Conservation (phyloP, 2,113 vertebrate genomes). For the Dipodomys ordii region DNA sequence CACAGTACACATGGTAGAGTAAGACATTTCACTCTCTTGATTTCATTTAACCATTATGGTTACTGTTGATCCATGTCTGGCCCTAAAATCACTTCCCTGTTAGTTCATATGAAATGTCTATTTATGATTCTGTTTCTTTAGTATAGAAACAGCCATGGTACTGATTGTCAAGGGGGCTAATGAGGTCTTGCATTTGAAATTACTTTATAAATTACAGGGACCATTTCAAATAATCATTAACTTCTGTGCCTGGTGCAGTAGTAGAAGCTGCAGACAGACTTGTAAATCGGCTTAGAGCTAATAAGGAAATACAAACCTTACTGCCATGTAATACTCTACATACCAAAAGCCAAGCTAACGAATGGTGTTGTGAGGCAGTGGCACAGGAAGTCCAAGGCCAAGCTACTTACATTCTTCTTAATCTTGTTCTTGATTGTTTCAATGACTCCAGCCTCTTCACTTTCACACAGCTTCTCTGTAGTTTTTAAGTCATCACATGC, state of each 20-base stretch:
- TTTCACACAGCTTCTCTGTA: slow-evolving; percentile 98
- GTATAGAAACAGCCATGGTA: not conserved
- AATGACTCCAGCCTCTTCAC: slow-evolving; percentile 96
- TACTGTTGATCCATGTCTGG: not conserved
- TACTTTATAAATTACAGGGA: not conserved
- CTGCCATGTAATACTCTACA: not conserved
- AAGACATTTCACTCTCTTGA: not conserved
- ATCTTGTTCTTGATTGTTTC: slow-evolving; percentile 99
- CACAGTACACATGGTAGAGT: not conserved
- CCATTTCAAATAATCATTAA: not conserved
- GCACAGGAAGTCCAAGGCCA: not conserved
- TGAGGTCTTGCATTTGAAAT: not conserved
- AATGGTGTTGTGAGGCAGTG: not conserved
- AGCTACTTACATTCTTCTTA: slow-evolving; percentile 95
- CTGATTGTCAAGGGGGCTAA: not conserved
- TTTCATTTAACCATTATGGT: not conserved
- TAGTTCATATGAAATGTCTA: not conserved
- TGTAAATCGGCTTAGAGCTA: not conserved
- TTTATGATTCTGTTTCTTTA: not conserved
- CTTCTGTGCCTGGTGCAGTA: not conserved
- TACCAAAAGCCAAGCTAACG: not conserved
- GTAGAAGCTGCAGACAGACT: not conserved
- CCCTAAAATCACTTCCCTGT: not conserved
- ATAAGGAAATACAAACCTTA: not conserved
- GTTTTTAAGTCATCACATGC: slow-evolving; percentile 97